Percentiles rank a stretch among this genome's conserved stretches.
phyloP scores from a whole-genome alignment of 2,797 vertebrate species.

The Acomys russatus region DNA sequence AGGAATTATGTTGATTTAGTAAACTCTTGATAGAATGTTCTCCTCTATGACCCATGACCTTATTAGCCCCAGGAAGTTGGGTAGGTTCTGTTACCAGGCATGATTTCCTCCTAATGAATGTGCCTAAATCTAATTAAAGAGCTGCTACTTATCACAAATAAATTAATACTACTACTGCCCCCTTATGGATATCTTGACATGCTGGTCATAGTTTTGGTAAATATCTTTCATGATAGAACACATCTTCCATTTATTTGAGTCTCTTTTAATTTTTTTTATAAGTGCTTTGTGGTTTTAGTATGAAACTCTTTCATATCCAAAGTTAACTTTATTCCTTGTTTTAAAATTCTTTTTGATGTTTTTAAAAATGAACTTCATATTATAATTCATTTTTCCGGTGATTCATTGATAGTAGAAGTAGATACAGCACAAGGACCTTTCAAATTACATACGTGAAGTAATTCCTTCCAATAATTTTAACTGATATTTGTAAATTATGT shows the following conservation, averaged over 20 bases:
- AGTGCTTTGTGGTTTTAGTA: neutral
- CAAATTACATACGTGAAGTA: neutral
- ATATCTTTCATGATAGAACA: neutral
- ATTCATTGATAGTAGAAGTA: neutral
- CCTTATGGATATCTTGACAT: neutral
- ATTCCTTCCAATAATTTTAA: neutral
- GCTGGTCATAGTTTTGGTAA: neutral
- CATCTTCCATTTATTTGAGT: neutral
- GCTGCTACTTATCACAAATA: neutral
- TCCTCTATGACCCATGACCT: neutral
- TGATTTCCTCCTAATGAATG: neutral
- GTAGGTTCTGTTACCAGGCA: neutral
- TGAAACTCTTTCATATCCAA: neutral
- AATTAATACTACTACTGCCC: neutral
- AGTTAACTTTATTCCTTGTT: neutral
- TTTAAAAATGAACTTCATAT: neutral
- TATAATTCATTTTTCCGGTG: neutral
- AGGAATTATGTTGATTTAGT: neutral
- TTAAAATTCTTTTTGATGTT: neutral
- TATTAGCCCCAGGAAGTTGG: neutral
- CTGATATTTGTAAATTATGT: neutral
- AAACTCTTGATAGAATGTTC: neutral
- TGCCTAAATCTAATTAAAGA: neutral
- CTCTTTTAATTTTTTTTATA: neutral
- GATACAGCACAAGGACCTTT: neutral